phyloP scores from a whole-genome alignment of 1,140 invertebrate species.

The Dreissena rostriformis region DNA sequence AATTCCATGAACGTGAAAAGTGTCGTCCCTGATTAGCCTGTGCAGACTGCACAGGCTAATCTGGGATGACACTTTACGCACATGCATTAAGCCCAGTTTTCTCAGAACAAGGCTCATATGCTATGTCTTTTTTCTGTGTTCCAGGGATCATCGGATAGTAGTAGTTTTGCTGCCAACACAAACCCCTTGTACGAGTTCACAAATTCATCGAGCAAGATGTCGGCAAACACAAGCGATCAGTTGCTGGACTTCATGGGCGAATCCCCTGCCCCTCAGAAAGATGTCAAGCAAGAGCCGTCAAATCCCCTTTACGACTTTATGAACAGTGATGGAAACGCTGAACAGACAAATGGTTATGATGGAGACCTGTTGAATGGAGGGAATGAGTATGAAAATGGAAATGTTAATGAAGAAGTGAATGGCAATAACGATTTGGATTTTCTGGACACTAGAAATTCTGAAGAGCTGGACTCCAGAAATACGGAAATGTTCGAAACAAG shows the following conservation, averaged over 20 bases:
- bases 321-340: constrained; percentile 39
- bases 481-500: neutral
- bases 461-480: neutral
- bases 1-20: neutral
- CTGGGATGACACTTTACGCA: too few relatives aligned
- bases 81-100: too few relatives aligned
- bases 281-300: constrained; percentile 41
- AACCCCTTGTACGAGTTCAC: constrained; percentile 56
- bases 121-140: too few relatives aligned
- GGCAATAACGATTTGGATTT: constrained; percentile 7
- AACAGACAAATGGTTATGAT: constrained; percentile 52
- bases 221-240: constrained; percentile 51
- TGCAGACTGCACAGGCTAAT: too few relatives aligned
- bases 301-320: constrained; percentile 64
- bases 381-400: constrained; percentile 30
- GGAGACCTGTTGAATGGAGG: constrained; percentile 47
- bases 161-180: constrained; percentile 43
- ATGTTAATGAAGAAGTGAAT: constrained; percentile 12
- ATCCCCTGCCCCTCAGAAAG: constrained; percentile 38
- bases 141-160: constrained; percentile 28
- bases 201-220: constrained; percentile 31
- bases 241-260: constrained; percentile 60
- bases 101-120: neutral
- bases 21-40: too few relatives aligned
- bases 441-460: neutral